These are phyloP conservation scores for Pachycephala philippinensis DNA, from an alignment of 2,113 vertebrate species.

Conservation along the genomic window DNA sequence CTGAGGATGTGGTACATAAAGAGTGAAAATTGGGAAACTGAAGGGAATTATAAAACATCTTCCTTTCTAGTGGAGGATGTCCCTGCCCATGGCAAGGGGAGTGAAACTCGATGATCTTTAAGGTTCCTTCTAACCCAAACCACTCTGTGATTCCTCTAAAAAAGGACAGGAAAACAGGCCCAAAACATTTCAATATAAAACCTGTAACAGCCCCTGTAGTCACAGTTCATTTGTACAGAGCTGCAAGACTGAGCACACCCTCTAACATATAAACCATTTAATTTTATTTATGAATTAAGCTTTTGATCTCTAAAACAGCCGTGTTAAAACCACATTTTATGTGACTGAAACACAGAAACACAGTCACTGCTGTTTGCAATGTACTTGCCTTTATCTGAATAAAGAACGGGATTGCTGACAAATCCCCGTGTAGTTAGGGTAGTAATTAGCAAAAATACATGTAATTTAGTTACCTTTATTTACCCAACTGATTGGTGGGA, in stretches of 20 bases:
- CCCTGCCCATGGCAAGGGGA: neutral
- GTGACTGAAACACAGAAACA: neutral
- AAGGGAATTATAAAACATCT: neutral
- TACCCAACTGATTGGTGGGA: neutral
- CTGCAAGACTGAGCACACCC: neutral
- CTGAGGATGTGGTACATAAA: neutral
- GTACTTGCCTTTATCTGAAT: neutral
- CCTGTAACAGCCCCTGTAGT: neutral
- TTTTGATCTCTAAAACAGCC: neutral
- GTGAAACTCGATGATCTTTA: neutral
- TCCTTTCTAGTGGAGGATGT: neutral
- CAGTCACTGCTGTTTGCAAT: neutral
- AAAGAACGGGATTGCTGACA: neutral
- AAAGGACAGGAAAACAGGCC: neutral
- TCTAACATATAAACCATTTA: neutral
- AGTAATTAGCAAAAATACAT: conserved; percentile 33
- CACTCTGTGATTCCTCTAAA: neutral
- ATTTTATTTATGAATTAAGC: neutral
- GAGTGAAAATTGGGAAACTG: neutral
- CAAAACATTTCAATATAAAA: neutral
- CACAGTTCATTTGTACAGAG: neutral
- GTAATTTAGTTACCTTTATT: conserved; percentile 33
- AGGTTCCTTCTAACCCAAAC: neutral
- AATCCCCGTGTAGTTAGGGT: neutral
- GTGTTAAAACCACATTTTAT: neutral